Evolutionary conservation across 2,113 vertebrate species (phyloP), one percentile per base, ranked within the genome.

Genomic region (Euleptes europaea): DNA sequence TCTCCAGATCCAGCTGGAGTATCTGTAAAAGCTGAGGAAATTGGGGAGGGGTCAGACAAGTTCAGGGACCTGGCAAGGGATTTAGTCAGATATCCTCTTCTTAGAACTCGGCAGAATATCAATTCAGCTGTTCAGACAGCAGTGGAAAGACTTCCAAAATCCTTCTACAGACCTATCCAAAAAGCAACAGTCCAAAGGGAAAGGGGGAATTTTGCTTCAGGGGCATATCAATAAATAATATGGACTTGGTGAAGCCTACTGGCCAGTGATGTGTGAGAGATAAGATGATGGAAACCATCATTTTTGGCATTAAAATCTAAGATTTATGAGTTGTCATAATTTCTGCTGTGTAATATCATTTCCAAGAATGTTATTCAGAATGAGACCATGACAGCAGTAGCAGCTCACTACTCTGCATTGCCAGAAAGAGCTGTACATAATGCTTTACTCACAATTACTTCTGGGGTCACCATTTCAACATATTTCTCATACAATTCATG

Each of bases 1-100:
- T 81, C 73, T 87, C 85, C 90, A 91, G 89, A 90, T 94, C 91
- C 91, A 94, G 92, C 93, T 94, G 92, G 92, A 93, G 75, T 81
- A 71, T 93, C 84, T 91, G 81, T 92, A 89, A 92, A 93, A 93
- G 82, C 77, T 63, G 88, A 80, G 82, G 86, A 23, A 42, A 47
- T 38, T 60, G 31, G 23, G 40, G 44, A 71, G 8, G 63, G 80
- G 69, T 63, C 85, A 92, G 89, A 92, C 83, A 90, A 93, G 93
- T 92, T 91, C 85, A 88, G 88, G 86, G 77, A 88, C 84, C 84
- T 93, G 91, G 91, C 93, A 93, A 80, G 89, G 77, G 47, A 35
- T 91, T 93, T 90, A 91, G 83, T 79, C 91, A 85, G 83, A 93
- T 89, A 51, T 88, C 47, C 15, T 78, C 88, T 93, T 94, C 91